These are phyloP conservation scores for Sciurus niger DNA, from an alignment of 2,113 vertebrate species.

Conservation along the genomic window DNA sequence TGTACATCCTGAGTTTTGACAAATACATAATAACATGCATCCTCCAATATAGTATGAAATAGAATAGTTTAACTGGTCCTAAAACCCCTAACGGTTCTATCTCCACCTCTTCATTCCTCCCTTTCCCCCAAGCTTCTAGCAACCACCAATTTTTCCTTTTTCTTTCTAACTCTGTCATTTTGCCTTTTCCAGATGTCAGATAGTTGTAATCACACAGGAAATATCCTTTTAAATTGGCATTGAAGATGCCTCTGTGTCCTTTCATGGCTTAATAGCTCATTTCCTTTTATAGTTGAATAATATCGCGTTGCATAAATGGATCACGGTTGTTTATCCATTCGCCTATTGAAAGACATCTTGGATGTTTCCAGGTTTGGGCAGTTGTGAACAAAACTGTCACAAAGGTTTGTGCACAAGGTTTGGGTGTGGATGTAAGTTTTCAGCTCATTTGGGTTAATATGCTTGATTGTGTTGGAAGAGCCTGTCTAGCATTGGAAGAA, in stretches of 20 bases:
- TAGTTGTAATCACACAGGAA: neutral
- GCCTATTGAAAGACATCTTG: neutral
- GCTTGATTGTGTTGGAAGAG: neutral
- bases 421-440: neutral
- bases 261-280: neutral
- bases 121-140: neutral
- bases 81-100: neutral
- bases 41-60: neutral
- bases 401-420: neutral
- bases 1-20: neutral
- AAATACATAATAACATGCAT: neutral
- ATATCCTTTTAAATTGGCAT: neutral
- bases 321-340: neutral
- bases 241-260: neutral
- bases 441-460: neutral
- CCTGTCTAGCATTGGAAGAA: conserved; percentile 21
- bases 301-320: neutral
- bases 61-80: neutral
- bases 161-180: neutral
- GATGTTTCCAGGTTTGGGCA: conserved; percentile 1
- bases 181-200: neutral
- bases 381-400: conserved; percentile 22
- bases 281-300: conserved; percentile 41
- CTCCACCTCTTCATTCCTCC: neutral
- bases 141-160: neutral